Base-by-base conservation (phyloP, 2,888 invertebrate species). In the Limnephilus lunatus region DNA sequence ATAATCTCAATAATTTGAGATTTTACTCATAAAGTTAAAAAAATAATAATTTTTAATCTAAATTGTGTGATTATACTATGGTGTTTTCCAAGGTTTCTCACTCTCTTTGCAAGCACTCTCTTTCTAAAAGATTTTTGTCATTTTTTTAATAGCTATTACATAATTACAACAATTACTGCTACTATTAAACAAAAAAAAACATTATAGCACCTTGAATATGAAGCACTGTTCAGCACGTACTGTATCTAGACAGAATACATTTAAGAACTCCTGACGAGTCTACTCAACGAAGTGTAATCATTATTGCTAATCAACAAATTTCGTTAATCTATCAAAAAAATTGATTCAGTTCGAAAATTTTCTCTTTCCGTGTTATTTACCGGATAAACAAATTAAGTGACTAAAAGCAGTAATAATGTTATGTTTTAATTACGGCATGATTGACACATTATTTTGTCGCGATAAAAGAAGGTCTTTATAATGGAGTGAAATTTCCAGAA, bases 381-480 rank as follows among this genome's bases (percentile, higher is more conserved):
- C 48, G 30, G 11, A 88, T 88, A 88, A 53, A 68, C 88, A 68
- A 68, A 48, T 86, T 86, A 9, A 86, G 12, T 9, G 35, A 35
- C 14, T 86, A n/a, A 44, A 30, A 14, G n/a, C 86, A n/a, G 15
- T 86, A 86, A 88, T 88, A 15, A 68, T 32, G 31, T 31, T 31
- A 32, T 68, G 31, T 88, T 88, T 88, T 68, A 88, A 88, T 88
- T 88, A 68, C 11, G 35, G 53, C 15, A 32, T 88, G 88, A 88
- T 88, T 88, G 88, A 88, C 88, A 88, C 80, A 88, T 88, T 68
- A 68, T 68, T 88, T 88, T 53, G 35, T 31, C 88, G 68, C 88
- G 31, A 31, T 88, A 88, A 68, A 88, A 87, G 87, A 87, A 53
- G 25, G 68, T 31, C 48, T 32, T 44, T 12, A 68, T 88, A 68